Evolutionary conservation across 2,113 vertebrate genomes (phyloP), one percentile per base, ranked within the genome.

Genomic region (Notarius quadriscutis): DNA sequence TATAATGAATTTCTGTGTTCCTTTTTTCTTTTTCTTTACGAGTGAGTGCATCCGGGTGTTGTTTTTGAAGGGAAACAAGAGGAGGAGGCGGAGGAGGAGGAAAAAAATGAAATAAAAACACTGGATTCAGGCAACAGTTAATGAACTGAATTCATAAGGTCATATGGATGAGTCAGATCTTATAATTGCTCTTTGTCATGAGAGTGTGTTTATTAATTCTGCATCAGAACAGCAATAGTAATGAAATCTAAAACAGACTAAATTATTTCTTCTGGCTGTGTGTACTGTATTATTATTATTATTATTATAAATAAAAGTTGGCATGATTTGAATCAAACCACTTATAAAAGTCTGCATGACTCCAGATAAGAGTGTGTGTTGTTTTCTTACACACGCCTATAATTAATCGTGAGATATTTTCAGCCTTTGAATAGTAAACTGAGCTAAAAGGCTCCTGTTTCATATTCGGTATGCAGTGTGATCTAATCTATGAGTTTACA

Each of bases 1-100:
- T 93, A 90, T 91, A 92, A 94, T 93, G 91, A 94, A 95, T 94
- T 91, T 92, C 91, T 91, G 93, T 91, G 55, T 60, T 60, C 57
- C 22, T 58, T 60, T 55, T 79, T n/a, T 77, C 1, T 82, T 67
- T 82, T 58, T 77, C 25, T 87, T 94, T 92, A 93, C 90, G 92
- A 92, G 93, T 88, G 93, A 95, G 93, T 93, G 84, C 88, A 90
- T 92, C 93, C 94, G 93, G 87, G 89, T 89, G 87, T 87, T 88
- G 83, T 89, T 18, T 87, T 48, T 69, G 79, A 30, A 77, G 65
- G 74, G 84, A 90, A 91, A 91, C 51, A 71, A 83, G 10, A 34
- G 63, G 8, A 84, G 7, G 1, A 71, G 9, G 53, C 62, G 22
- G 30, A 60, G 57, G n/a, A 51, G 25, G 75, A 60, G 34, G 65